phyloP scores from a whole-genome alignment of 2,113 vertebrate genomes.

The Salvator merianae region DNA sequence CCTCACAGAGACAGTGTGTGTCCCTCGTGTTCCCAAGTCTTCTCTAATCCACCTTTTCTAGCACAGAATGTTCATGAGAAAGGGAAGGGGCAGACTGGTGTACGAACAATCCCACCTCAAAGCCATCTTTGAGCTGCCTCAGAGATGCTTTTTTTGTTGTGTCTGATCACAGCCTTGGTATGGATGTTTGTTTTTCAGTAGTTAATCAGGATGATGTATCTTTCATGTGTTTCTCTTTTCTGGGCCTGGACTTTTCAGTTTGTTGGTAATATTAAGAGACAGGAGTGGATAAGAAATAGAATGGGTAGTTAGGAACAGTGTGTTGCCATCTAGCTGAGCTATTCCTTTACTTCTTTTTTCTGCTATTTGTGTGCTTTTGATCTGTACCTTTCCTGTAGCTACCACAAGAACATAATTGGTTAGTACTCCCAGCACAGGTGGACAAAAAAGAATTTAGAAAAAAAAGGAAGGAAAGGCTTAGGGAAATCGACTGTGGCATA shows the following conservation, averaged over 20 bases:
- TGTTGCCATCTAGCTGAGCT: background rate
- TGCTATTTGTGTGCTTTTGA: background rate
- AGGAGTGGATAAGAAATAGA: background rate
- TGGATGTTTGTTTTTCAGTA: background rate
- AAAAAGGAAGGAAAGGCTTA: background rate
- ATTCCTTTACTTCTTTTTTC: background rate
- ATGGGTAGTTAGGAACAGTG: background rate
- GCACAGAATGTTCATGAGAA: too few species aligned
- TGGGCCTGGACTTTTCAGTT: background rate
- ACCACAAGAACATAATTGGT: background rate
- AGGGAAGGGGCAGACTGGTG: too few species aligned
- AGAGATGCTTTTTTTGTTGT: background rate
- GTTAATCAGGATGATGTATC: background rate
- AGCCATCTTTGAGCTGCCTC: too few species aligned
- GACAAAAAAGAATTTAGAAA: background rate
- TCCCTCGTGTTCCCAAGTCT: too few species aligned
- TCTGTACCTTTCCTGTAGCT: background rate
- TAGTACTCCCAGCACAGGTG: background rate
- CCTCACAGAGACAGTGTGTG: too few species aligned
- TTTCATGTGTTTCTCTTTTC: background rate
- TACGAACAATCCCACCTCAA: too few species aligned
- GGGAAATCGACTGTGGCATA: background rate
- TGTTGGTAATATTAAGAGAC: background rate
- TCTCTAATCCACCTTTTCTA: too few species aligned
- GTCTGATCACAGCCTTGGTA: too few species aligned